Evolutionary conservation across 1,140 invertebrate species (phyloP).

Genomic region (Aethina tumida): DNA sequence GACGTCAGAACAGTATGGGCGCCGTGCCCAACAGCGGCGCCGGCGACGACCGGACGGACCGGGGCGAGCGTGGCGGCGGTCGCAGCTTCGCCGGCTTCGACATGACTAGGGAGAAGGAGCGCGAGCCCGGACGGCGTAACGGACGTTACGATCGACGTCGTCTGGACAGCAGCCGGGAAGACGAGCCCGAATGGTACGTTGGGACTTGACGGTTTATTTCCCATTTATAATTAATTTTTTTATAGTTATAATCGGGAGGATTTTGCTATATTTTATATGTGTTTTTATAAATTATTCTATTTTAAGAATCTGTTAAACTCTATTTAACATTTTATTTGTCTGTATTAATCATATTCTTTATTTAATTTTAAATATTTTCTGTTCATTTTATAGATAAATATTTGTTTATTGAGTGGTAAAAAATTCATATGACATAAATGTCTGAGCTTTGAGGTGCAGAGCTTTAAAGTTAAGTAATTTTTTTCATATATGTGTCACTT

Average conservation of each 20-base stretch:
- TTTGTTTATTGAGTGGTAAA: conserved; percentile 6
- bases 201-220: neutral
- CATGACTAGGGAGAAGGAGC: conserved; percentile 32
- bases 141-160: conserved; percentile 36
- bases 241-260: neutral
- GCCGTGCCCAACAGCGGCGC: conserved; percentile 10
- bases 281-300: neutral
- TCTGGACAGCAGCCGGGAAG: conserved; percentile 41
- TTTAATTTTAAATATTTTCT: too few species aligned
- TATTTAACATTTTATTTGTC: too few species aligned
- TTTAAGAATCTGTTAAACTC: too few species aligned
- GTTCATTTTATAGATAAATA: conserved; percentile 1
- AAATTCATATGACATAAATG: too few species aligned
- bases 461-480: too few species aligned
- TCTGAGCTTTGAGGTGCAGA: too few species aligned
- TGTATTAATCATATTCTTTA: too few species aligned
- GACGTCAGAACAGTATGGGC: conserved; percentile 11
- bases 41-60: conserved; percentile 23
- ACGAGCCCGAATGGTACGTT: conserved; percentile 52
- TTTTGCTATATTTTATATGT: neutral
- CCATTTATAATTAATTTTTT: neutral
- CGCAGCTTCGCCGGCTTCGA: conserved; percentile 41
- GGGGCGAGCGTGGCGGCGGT: conserved; percentile 27
- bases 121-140: conserved; percentile 24
- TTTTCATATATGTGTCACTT: too few species aligned